A percentile compares a stretch with the other conserved stretches of the same genome.
Evolutionary conservation across 2,797 vertebrate species (phyloP).

Genomic region (Platyrinchus mystaceus): DNA sequence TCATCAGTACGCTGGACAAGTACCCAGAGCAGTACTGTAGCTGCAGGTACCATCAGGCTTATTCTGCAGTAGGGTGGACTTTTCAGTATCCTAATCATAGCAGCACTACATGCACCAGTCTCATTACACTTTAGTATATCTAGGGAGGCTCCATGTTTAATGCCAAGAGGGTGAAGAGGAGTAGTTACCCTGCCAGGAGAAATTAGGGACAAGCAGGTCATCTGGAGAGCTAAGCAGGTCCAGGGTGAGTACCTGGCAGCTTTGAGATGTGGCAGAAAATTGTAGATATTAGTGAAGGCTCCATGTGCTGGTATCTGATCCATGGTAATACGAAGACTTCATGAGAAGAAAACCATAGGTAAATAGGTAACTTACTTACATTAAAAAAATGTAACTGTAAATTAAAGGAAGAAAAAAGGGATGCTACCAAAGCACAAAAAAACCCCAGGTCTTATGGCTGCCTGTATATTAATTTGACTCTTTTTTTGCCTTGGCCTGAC

Average conservation of each 20-base stretch:
- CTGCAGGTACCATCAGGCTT: background rate
- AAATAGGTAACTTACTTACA: background rate
- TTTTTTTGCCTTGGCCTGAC: background rate
- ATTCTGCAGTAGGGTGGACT: background rate
- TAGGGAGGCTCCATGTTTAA: background rate
- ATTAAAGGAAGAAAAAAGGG: background rate
- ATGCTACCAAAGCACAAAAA: background rate
- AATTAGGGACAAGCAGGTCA: background rate
- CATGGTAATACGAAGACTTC: background rate
- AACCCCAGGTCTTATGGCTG: background rate
- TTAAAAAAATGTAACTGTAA: background rate
- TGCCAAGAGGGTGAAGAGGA: background rate
- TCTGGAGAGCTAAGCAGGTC: background rate
- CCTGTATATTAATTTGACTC: background rate
- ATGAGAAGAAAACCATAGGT: background rate
- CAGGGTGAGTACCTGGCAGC: background rate
- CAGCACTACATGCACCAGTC: background rate
- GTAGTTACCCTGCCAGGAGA: background rate
- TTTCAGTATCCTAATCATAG: background rate
- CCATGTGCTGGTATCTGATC: background rate
- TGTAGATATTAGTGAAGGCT: background rate
- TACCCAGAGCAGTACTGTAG: background rate
- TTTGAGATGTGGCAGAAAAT: background rate
- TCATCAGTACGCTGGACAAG: background rate
- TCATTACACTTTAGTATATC: background rate